These are phyloP conservation scores for Drosophila pectinifera DNA, from an alignment of 1,140 invertebrate species.

Conservation along the genomic window DNA sequence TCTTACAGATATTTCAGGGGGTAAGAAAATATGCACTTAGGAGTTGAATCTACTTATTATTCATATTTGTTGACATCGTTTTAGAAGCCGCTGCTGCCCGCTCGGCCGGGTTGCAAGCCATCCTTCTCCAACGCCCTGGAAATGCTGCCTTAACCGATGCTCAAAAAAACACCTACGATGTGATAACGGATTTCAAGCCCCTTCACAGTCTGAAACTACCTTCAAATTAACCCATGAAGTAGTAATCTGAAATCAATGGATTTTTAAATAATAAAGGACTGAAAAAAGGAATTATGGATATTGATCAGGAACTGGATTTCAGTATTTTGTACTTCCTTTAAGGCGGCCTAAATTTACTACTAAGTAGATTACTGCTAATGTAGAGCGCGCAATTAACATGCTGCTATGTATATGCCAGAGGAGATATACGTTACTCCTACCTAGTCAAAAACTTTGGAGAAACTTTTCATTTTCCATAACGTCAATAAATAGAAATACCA, in stretches of 20 bases:
- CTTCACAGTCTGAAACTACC: slow-evolving; percentile 13
- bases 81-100: slow-evolving; percentile 93
- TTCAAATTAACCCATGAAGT: slow-evolving; percentile 1
- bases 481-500: not conserved
- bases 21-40: slow-evolving; percentile 85
- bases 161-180: slow-evolving; percentile 34
- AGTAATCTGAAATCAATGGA: not conserved
- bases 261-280: not conserved
- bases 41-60: not conserved
- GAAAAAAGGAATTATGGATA: not conserved
- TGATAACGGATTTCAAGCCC: slow-evolving; percentile 35
- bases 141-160: slow-evolving; percentile 87
- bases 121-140: slow-evolving; percentile 91
- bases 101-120: slow-evolving; percentile 89
- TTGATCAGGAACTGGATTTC: not conserved
- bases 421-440: no score
- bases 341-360: no score
- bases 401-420: no score
- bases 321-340: not conserved
- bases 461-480: not conserved
- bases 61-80: slow-evolving; percentile 14
- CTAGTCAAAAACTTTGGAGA: no score
- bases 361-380: no score
- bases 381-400: no score
- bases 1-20: slow-evolving; percentile 93